Conservation (phyloP, 2,797 vertebrate species). For the Sternarchorhynchus goeldii region DNA sequence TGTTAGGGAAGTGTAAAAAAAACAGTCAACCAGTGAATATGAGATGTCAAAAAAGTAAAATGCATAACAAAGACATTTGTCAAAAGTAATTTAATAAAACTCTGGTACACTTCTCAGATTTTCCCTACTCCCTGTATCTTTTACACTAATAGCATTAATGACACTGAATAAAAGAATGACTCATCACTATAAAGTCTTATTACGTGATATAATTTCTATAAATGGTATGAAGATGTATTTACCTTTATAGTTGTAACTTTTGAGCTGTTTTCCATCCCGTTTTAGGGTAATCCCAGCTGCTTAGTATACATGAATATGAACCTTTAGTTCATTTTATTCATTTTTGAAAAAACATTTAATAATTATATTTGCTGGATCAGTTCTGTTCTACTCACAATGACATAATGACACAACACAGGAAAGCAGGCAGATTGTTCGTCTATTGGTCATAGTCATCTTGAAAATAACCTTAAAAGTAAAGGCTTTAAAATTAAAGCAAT, state of each 20-base stretch:
- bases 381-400: conserved; percentile 37
- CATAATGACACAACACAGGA: conserved; percentile 26
- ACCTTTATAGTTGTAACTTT: conserved; percentile 27
- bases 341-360: background rate
- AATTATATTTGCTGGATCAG: background rate
- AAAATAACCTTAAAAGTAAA: conserved; percentile 1
- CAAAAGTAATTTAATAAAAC: too few species aligned
- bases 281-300: conserved; percentile 23
- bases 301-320: background rate
- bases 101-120: too few species aligned
- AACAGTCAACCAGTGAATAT: too few species aligned
- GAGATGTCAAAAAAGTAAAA: too few species aligned
- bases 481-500: background rate
- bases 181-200: too few species aligned
- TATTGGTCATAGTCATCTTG: conserved; percentile 30
- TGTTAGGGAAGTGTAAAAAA: too few species aligned
- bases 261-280: background rate
- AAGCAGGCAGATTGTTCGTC: conserved; percentile 9
- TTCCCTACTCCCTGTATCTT: too few species aligned
- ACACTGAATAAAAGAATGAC: too few species aligned
- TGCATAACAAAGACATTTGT: too few species aligned
- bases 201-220: too few species aligned
- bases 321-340: background rate
- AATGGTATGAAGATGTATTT: background rate
- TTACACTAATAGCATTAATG: too few species aligned